phyloP scores from a whole-genome alignment of 1,140 invertebrate genomes.

The Drosophila prosaltans region DNA sequence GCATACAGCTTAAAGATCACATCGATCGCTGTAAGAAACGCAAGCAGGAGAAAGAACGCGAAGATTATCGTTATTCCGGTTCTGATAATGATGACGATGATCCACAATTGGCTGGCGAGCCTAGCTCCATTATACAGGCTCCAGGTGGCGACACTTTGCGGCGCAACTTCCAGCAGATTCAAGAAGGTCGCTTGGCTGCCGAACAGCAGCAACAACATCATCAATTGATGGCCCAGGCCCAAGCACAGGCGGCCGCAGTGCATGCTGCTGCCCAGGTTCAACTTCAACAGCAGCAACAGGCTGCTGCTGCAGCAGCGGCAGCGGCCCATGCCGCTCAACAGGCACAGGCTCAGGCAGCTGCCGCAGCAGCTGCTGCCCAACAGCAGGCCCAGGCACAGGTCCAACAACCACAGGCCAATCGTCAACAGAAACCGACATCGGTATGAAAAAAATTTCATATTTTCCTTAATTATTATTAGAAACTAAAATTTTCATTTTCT shows the following conservation, averaged over 20 bases:
- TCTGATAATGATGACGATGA: conserved; percentile 96
- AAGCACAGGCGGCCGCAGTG: conserved; percentile 81
- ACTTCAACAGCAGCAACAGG: conserved; percentile 82
- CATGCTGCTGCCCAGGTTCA: conserved; percentile 83
- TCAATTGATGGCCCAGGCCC: conserved; percentile 70
- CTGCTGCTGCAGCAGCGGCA: conserved; percentile 66
- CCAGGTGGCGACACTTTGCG: conserved; percentile 95
- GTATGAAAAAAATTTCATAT: conserved; percentile 28
- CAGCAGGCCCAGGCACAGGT: conserved; percentile 76
- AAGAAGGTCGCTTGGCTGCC: conserved; percentile 90
- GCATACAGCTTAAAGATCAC: conserved; percentile 99
- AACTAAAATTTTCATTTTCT: too few species aligned
- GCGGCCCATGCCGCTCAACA: conserved; percentile 83
- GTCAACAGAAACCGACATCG: conserved; percentile 82
- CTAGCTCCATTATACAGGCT: conserved; percentile 94
- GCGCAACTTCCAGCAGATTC: conserved; percentile 98
- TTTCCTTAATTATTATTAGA: too few species aligned
- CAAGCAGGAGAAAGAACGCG: conserved; percentile 94
- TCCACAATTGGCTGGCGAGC: conserved; percentile 92
- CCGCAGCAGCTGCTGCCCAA: conserved; percentile 73
- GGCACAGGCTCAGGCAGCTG: conserved; percentile 66
- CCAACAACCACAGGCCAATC: conserved; percentile 82
- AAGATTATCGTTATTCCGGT: conserved; percentile 93
- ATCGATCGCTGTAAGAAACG: conserved; percentile 98
- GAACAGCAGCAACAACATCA: conserved; percentile 82